Evolutionary conservation across 2,113 vertebrate species (phyloP), one percentile per base, ranked within the genome.

Genomic region (Craseonycteris thonglongyai): DNA sequence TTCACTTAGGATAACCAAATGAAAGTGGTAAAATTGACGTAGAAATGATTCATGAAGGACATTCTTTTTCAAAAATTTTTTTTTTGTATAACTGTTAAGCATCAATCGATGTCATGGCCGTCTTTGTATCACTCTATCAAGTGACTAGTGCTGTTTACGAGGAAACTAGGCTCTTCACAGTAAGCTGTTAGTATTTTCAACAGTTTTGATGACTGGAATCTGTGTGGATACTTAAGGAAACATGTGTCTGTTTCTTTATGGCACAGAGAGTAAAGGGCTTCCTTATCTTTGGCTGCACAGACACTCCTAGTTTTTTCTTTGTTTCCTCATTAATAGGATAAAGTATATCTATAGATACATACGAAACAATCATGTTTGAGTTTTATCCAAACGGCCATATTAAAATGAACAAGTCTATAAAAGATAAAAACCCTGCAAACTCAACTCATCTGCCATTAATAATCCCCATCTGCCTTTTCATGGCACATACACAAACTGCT

Each of bases 381-480:
- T 93, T 79, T 95, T 96, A 88, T 95, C 51, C 18, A 24, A 82
- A 38, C n/a, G 93, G 71, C 58, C 56, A 40, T 92, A 96, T 93
- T 94, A 96, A 96, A 96, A 96, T 95, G 96, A 96, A 78, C 24
- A 96, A 97, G 86, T 90, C 95, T 42, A 80, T 79, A 90, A 56
- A 69, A 59, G 69, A 75, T 45, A 89, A 97, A 96, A 93, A 40
- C 28, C 87, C 93, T 97, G 91, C 80, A 97, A 97, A 96, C 90
- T 94, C 92, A 95, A 93, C 84, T 98, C 95, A 98, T 98, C 97
- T 98, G 96, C 97, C 97, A 97, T 98, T 98, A 98, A 98, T 98
- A 98, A 98, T 96, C 97, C 94, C 97, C 98, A 98, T 98, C 97
- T 98, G 98, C 98, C 97, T 97, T 98, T 98, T 98, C 97, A 97